phyloP scores from a whole-genome alignment of 2,113 vertebrate genomes.

The Trochalopteron elliotii region DNA sequence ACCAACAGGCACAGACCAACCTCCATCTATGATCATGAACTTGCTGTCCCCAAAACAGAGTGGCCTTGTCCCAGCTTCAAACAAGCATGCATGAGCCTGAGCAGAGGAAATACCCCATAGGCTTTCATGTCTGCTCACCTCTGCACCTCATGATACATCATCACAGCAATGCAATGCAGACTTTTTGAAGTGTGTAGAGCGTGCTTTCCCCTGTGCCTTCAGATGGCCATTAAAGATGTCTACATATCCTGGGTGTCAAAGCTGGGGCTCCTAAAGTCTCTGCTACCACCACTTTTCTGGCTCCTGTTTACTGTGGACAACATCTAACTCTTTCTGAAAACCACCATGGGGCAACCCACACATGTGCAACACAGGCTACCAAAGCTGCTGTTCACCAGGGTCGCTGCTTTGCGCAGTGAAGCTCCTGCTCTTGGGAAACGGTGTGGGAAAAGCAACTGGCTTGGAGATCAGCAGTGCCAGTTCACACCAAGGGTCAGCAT shows the following conservation, averaged over 20 bases:
- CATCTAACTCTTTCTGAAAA: background rate
- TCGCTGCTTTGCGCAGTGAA: fast-evolving
- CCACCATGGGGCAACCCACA: background rate
- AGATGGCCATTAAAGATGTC: background rate
- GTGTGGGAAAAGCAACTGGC: background rate
- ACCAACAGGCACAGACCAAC: background rate
- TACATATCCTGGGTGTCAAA: background rate
- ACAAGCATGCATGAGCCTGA: background rate
- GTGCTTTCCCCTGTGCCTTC: background rate
- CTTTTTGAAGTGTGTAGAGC: background rate
- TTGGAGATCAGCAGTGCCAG: background rate
- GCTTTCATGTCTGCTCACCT: background rate
- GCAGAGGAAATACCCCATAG: background rate
- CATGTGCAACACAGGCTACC: fast-evolving
- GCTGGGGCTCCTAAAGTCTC: background rate
- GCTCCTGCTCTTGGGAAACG: background rate
- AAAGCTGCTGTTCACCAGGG: background rate
- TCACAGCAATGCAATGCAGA: background rate
- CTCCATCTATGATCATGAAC: background rate
- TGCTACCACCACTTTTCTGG: background rate
- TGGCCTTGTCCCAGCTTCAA: background rate
- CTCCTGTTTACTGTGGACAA: background rate
- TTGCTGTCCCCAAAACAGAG: background rate
- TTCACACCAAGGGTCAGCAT: background rate
- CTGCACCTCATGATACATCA: background rate